These are phyloP conservation scores for Chrysoperla carnea DNA, from an alignment of 1,140 invertebrate species.

Conservation along the genomic window DNA sequence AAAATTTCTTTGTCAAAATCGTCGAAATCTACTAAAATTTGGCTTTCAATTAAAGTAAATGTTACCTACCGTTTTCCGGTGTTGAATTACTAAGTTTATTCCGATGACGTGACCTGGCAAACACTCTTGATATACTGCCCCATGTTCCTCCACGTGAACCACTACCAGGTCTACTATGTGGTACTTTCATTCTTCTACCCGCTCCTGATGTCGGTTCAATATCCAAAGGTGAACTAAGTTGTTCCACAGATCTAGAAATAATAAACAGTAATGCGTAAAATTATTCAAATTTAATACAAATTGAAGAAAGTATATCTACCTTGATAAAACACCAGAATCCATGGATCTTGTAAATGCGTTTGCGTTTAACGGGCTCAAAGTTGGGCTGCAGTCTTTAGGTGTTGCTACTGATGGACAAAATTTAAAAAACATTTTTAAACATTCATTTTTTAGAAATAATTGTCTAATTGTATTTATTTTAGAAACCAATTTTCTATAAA, in stretches of 20 bases:
- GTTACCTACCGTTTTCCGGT: slow-evolving; percentile 14
- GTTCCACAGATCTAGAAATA: slow-evolving; percentile 46
- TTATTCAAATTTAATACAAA: slow-evolving; percentile 6
- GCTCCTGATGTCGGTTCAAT: slow-evolving; percentile 27
- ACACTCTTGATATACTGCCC: slow-evolving; percentile 71
- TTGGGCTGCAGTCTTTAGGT: slow-evolving; percentile 67
- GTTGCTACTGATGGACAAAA: slow-evolving; percentile 37
- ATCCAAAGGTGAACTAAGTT: slow-evolving; percentile 28
- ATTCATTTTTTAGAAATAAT: slow-evolving; percentile 1
- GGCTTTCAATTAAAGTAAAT: too few relatives aligned
- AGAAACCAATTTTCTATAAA: too few relatives aligned
- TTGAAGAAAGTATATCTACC: slow-evolving; percentile 22
- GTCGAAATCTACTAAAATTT: too few relatives aligned
- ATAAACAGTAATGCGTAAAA: slow-evolving; percentile 7
- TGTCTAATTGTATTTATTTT: slow-evolving; percentile 41
- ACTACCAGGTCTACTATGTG: slow-evolving; percentile 19
- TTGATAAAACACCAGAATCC: slow-evolving; percentile 47
- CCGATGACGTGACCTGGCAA: slow-evolving; percentile 65
- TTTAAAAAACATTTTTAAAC: not conserved
- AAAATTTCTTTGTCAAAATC: not conserved
- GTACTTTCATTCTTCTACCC: slow-evolving; percentile 21
- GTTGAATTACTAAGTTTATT: slow-evolving; percentile 34
- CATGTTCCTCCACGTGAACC: slow-evolving; percentile 41
- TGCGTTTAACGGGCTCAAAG: slow-evolving; percentile 56
- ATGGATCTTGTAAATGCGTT: slow-evolving; percentile 59